Base-by-base conservation (phyloP, 1,140 invertebrate species). In the Aplysia californica region DNA sequence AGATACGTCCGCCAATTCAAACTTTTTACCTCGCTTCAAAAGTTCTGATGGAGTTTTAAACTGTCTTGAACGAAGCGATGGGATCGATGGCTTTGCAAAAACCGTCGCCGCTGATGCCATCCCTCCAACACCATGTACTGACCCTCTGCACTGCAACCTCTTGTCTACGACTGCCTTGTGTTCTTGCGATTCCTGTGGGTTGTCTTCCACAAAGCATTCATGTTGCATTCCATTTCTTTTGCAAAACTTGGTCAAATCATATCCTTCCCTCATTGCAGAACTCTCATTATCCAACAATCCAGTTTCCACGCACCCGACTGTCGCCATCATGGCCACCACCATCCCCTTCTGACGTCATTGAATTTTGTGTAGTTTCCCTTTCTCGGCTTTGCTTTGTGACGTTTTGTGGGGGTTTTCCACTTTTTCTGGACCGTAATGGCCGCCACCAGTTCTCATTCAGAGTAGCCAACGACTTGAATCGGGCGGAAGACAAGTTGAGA, bases 251-350 rank as follows among this genome's bases (percentile, higher is more conserved):
- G 65, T 69, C 23, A 82, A 61, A 39, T 80, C 75, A 69, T 44
- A 71, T 26, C 61, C 69, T 59, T 55, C 75, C 56, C 76, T 77
- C 44, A 75, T 71, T 65, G 75, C 35, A 36, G 65, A 31, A 77
- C 81, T 80, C 35, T 80, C 79, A 76, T 75, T 78, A 23, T 80
- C 81, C 70, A 81, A 71, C 55, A 69, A 78, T 69, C 82, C 70
- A 79, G 70, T 82, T 75, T 82, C 78, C 80, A 82, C 72, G 79
- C 82, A 84, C 80, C 83, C 82, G 78, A 85, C 82, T 64, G 79
- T 79, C 83, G 83, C 83, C 83, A 85, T 85, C 80, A 83, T 85
- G 82, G 77, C 82, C 79, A 85, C 82, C 80, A 83, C 79, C 82
- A 79, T 82, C 80, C 79, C n/a, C 77, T 75, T 72, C 65, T 85